These are phyloP conservation scores for Gobiocypris rarus DNA, from an alignment of 2,113 vertebrate species.

Conservation along the genomic window DNA sequence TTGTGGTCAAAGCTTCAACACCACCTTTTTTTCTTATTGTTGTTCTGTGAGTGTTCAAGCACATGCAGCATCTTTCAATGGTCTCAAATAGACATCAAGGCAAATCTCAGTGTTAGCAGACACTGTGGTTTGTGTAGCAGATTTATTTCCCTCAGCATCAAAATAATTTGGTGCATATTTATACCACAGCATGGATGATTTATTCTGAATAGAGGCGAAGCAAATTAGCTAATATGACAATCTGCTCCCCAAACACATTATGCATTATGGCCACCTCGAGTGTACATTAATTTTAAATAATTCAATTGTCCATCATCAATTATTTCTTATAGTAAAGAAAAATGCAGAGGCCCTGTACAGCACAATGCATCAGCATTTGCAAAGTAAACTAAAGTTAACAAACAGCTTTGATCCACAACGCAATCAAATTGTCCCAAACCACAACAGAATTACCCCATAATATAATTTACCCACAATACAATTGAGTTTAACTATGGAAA, in stretches of 20 bases:
- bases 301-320: neutral
- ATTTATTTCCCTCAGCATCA: neutral
- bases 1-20: conserved; percentile 1
- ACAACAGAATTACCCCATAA: neutral
- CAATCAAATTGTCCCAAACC: neutral
- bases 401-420: neutral
- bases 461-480: neutral
- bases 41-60: conserved; percentile 7
- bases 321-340: neutral
- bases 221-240: neutral
- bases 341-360: neutral
- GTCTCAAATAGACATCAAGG: conserved; percentile 37
- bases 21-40: conserved; percentile 17
- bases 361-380: neutral
- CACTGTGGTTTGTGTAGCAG: conserved; percentile 7
- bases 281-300: conserved; percentile 8
- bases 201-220: neutral
- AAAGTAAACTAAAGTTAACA: conserved; percentile 14
- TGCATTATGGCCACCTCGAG: neutral
- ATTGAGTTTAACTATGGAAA: neutral
- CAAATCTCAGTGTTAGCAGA: neutral
- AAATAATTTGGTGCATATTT: neutral
- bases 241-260: no score
- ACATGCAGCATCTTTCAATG: conserved; percentile 6
- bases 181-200: neutral